A percentile compares a stretch with the other conserved stretches of the same genome.
These are phyloP conservation scores for Lycodopsis pacificus DNA, from an alignment of 2,797 vertebrate genomes.

Conservation along the genomic window DNA sequence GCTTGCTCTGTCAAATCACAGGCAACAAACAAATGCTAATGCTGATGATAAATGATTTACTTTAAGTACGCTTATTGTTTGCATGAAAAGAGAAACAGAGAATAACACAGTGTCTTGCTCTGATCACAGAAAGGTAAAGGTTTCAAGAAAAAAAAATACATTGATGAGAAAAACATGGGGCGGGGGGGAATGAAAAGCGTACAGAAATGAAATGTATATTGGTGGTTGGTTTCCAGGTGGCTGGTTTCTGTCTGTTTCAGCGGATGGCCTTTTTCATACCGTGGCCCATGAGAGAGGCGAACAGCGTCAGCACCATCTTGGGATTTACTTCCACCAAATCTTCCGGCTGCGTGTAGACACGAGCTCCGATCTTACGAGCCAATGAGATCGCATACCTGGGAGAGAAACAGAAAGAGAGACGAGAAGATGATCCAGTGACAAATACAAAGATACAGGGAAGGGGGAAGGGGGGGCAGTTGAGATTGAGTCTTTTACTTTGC, in stretches of 20 bases:
- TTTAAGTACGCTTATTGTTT: not conserved
- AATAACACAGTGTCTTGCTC: not conserved
- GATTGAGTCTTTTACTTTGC: constrained; percentile 67
- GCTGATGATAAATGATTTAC: constrained; percentile 24
- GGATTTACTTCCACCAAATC: constrained; percentile 97
- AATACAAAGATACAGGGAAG: not conserved
- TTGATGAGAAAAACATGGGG: not conserved
- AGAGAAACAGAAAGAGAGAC: constrained; percentile 11
- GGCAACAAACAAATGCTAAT: constrained; percentile 29
- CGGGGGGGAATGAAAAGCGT: not conserved
- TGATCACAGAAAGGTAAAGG: constrained; percentile 4
- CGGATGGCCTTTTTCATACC: constrained; percentile 87
- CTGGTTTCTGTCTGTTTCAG: constrained; percentile 46
- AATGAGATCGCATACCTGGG: constrained; percentile 95
- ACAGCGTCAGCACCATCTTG: constrained; percentile 99
- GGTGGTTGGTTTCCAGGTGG: constrained; percentile 3
- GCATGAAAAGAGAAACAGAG: constrained; percentile 6
- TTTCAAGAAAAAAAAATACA: constrained; percentile 25
- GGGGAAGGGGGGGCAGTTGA: not conserved
- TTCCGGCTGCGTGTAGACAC: constrained; percentile 95
- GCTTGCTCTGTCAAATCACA: constrained; percentile 47
- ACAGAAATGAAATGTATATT: constrained; percentile 9
- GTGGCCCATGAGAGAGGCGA: constrained; percentile 96
- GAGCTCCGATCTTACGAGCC: constrained; percentile 95
- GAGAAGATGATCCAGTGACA: not conserved